Evolutionary conservation across 2,797 vertebrate genomes (phyloP).

Genomic region (Hydrolagus colliei): DNA sequence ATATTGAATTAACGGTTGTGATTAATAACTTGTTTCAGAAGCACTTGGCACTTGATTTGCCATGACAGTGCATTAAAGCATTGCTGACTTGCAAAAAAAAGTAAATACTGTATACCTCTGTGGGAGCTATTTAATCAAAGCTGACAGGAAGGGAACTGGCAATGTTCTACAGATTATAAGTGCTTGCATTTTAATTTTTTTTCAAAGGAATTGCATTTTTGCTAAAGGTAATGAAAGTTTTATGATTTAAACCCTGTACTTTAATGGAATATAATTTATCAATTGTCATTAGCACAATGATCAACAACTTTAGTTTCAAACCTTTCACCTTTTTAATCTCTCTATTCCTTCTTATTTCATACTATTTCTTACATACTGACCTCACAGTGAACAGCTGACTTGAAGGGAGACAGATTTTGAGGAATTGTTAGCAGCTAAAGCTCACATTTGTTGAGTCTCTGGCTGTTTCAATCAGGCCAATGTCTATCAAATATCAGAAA

Average conservation of each 20-base stretch:
- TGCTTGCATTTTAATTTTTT: conserved; percentile 28
- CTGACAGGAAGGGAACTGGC: conserved; percentile 39
- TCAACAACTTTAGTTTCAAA: neutral
- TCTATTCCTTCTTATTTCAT: neutral
- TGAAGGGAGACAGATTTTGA: neutral
- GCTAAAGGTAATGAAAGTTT: neutral
- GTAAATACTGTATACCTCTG: conserved; percentile 49
- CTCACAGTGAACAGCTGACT: neutral
- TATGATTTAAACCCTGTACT: neutral
- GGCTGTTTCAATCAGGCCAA: neutral
- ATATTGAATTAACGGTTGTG: conserved; percentile 42
- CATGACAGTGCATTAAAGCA: conserved; percentile 37
- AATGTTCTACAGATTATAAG: conserved; percentile 36
- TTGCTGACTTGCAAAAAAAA: conserved; percentile 49
- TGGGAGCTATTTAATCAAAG: conserved; percentile 39
- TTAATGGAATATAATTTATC: neutral
- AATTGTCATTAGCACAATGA: neutral
- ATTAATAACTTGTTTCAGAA: conserved; percentile 54
- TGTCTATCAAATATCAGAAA: neutral
- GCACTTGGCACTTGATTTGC: conserved; percentile 57
- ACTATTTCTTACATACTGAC: neutral
- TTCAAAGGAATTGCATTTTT: neutral
- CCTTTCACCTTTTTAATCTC: neutral
- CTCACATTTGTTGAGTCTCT: neutral
- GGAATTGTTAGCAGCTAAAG: neutral